Evolutionary conservation across 2,797 vertebrate species (phyloP).

Genomic region (Bufotes viridis): DNA sequence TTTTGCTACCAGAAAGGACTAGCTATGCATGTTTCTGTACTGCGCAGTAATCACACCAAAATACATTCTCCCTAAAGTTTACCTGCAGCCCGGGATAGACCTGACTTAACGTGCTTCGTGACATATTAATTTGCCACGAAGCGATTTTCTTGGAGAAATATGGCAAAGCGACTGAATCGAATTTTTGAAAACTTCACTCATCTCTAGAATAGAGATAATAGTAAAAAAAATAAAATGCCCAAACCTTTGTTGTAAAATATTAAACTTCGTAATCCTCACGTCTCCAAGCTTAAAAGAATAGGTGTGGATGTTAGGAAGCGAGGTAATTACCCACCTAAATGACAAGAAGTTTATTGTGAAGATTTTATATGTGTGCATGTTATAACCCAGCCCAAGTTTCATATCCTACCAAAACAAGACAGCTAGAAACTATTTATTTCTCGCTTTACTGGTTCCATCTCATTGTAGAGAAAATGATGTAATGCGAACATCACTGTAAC

Average conservation of each 20-base stretch:
- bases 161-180: no score
- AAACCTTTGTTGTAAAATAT: neutral
- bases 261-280: neutral
- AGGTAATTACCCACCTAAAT: conserved; percentile 45
- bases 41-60: no score
- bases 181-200: no score
- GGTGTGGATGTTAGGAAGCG: conserved; percentile 25
- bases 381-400: conserved; percentile 25
- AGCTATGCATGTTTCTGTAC: no score
- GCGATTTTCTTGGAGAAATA: no score
- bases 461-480: conserved; percentile 6
- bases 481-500: neutral
- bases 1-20: no score
- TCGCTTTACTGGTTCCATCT: conserved; percentile 15
- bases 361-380: conserved; percentile 18
- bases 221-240: neutral
- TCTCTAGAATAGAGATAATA: no score
- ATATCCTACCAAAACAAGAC: neutral
- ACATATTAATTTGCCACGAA: no score
- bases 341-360: conserved; percentile 22
- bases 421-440: conserved; percentile 3
- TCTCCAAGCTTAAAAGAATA: conserved; percentile 11
- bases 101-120: no score
- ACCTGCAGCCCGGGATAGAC: no score
- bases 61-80: no score